Base-by-base conservation (phyloP, 2,113 vertebrate genomes). In the Myrmecobius fasciatus region DNA sequence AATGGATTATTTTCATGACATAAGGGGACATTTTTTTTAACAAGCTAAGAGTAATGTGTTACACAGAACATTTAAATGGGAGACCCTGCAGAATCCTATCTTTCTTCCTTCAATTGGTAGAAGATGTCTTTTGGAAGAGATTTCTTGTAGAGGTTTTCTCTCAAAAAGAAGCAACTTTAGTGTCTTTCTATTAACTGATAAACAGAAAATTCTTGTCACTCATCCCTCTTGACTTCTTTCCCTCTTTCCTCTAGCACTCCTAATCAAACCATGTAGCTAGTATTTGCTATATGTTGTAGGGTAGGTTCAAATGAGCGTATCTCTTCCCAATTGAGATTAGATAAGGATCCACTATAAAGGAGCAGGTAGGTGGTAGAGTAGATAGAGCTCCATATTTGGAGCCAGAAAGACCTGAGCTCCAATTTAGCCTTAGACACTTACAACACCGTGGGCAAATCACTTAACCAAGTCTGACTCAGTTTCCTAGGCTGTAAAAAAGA, bases 1-100 rank as follows among this genome's bases (percentile, higher is more conserved):
- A 75, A 47, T 93, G 67, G 83, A 25, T 90, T 94, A 95, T 56
- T 95, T 92, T 93, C 67, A 43, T 43, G 67, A 83, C 48, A 22
- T 91, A 92, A 93, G 52, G 43, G 52, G 52, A 89, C 92, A 92
- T 43, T 24, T 83, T 51, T 51, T 83, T 25, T 25, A 91, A 94
- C 52, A 49, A 53, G 53, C 53, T 9, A 91, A 53, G 75, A 92
- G 43, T 90, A 75, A 52, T 43, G 31, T 48, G 52, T 56, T 9
- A 48, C 24, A 8, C 51, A 48, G 0, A 25, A 95, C 49, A 83
- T 83, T 83, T 83, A 83, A 83, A 83, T 83, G n/a, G 17, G n/a
- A 83, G 67, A 91, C 22, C 17, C 52, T 7, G 2, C 24, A 0
- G 0, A 52, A 52, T 5, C 20, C 28, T 22, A 49, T 46, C 92